Evolutionary conservation across 2,113 vertebrate species (phyloP).

Genomic region (Leptosomus discolor): DNA sequence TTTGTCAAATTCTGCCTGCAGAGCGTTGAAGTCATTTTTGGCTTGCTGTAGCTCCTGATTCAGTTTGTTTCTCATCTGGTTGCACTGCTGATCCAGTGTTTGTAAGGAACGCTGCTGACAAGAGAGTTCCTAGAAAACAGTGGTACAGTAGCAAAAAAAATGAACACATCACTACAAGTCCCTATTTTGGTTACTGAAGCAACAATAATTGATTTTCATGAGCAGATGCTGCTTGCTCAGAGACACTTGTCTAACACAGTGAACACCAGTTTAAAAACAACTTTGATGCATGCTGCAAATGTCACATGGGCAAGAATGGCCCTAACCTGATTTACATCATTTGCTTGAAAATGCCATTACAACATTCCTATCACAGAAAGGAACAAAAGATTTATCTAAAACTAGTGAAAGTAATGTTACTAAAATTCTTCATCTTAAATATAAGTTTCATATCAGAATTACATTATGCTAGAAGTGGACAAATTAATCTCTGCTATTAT

Average conservation of each 20-base stretch:
- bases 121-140: conserved; percentile 77
- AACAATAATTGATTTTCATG: neutral
- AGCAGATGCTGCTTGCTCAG: neutral
- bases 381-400: neutral
- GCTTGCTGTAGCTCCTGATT: conserved; percentile 87
- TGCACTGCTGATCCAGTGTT: conserved; percentile 79
- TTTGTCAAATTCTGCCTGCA: conserved; percentile 85
- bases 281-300: neutral
- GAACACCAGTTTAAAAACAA: neutral
- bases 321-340: neutral
- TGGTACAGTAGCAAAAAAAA: neutral
- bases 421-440: neutral
- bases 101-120: conserved; percentile 80
- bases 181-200: neutral
- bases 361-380: neutral
- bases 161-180: neutral
- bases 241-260: neutral
- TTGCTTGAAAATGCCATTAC: neutral
- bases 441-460: neutral
- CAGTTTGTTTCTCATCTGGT: conserved; percentile 78
- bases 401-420: neutral
- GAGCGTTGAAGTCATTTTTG: conserved; percentile 74
- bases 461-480: neutral
- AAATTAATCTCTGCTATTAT: neutral
- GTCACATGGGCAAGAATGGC: neutral